Evolutionary conservation across 2,888 invertebrate species (phyloP), one percentile per base, ranked within the genome.

Genomic region (Macrosiphum euphorbiae): DNA sequence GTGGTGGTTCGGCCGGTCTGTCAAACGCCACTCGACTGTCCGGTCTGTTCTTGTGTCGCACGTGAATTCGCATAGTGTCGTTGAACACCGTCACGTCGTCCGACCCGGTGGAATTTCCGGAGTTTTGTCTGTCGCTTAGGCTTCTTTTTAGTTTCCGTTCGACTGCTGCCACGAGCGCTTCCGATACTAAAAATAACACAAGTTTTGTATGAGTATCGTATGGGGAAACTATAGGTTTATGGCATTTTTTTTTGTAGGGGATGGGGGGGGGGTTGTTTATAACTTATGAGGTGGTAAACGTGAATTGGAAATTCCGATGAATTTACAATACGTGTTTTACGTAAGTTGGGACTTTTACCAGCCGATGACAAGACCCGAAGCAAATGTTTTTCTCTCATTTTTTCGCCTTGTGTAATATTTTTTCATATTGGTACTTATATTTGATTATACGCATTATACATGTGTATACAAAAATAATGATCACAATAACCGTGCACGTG

Each of bases 41-140:
- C 47, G 90, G 94, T 20, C 92, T 91, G 55, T 28, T 61, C 86
- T 94, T 94, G 67, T 91, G 90, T 28, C 96, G 96, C 92, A 97
- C 96, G 95, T 98, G 97, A 95, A 98, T 96, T 50, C 98, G 97
- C 97, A 98, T 98, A 52, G 98, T 98, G 96, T 98, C 98, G 95
- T 97, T 96, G 96, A 98, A 98, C 94, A 94, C 88, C n/a, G 95
- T 95, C 10, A 95, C 95, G n/a, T 95, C 95, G 13, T 88, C 86
- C 16, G 95, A 88, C 7, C 95, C 94, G 24, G 94, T 92, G 50
- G 91, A 50, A 52, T 94, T 93, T 91, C 94, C 41, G n/a, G 94
- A 90, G 47, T 94, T 78, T n/a, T 94, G 78, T 16, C 95, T 95
- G n/a, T 96, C 96, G 95, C 96, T 96, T 94, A 96, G 96, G 93